Evolutionary conservation across 2,888 invertebrate genomes (phyloP).

Genomic region (Meganola albula): DNA sequence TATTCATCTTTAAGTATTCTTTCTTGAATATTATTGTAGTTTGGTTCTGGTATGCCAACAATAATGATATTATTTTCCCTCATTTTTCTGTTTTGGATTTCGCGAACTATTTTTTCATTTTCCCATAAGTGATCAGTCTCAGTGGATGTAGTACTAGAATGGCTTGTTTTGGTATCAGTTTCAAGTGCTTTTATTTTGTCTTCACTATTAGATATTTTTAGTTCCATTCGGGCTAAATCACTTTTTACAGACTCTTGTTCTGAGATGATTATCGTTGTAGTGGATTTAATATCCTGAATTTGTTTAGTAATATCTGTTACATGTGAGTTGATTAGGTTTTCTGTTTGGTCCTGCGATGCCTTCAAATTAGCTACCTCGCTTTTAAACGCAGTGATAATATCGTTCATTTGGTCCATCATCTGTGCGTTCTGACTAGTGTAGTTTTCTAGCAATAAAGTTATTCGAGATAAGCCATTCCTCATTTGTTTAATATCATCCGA

Average conservation of each 20-base stretch:
- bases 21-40: neutral
- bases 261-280: conserved; percentile 1
- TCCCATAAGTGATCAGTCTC: neutral
- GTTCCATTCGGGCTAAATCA: conserved; percentile 1
- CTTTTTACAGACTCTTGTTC: conserved; percentile 4
- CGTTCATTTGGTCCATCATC: conserved; percentile 4
- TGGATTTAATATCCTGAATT: conserved; percentile 3
- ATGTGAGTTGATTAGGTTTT: conserved; percentile 1
- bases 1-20: conserved; percentile 5
- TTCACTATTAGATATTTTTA: neutral
- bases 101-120: conserved; percentile 7
- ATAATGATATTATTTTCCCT: conserved; percentile 4
- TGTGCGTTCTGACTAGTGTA: conserved; percentile 5
- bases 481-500: conserved; percentile 5
- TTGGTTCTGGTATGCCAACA: conserved; percentile 4
- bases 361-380: conserved; percentile 1
- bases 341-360: conserved; percentile 5
- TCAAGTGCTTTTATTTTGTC: conserved; percentile 5
- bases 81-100: conserved; percentile 3
- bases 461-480: conserved; percentile 4
- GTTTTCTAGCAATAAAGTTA: conserved; percentile 4
- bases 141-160: neutral
- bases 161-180: neutral
- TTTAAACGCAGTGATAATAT: conserved; percentile 3
- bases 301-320: conserved; percentile 4